These are phyloP conservation scores for Etheostoma spectabile DNA, from an alignment of 2,113 vertebrate genomes.

Conservation along the genomic window DNA sequence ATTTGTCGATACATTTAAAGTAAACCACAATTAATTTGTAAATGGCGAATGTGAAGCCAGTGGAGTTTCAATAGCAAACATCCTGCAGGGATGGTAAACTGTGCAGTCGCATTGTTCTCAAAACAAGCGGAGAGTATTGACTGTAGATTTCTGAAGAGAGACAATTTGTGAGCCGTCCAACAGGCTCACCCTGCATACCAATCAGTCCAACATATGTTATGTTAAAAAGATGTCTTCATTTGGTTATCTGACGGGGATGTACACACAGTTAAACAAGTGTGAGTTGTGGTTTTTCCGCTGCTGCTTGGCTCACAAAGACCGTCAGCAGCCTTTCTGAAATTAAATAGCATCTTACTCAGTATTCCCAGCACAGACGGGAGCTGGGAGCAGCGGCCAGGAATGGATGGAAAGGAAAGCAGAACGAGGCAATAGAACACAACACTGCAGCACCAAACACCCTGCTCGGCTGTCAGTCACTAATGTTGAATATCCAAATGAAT, in stretches of 20 bases:
- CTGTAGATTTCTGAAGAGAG: slow-evolving; percentile 72
- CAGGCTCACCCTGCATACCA: slow-evolving; percentile 73
- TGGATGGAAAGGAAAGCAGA: slow-evolving; percentile 79
- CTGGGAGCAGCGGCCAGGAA: slow-evolving; percentile 82
- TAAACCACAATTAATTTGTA: slow-evolving; percentile 18
- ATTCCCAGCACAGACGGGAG: slow-evolving; percentile 86
- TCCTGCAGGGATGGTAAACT: slow-evolving; percentile 60
- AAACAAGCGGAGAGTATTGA: slow-evolving; percentile 60
- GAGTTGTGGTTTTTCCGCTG: slow-evolving; percentile 50
- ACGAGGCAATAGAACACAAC: slow-evolving; percentile 71
- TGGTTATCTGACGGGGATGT: slow-evolving; percentile 47
- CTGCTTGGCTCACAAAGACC: slow-evolving; percentile 78
- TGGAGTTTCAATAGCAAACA: slow-evolving; percentile 47
- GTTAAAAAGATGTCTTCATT: slow-evolving; percentile 70
- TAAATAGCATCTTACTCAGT: slow-evolving; percentile 87
- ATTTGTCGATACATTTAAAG: neutral
- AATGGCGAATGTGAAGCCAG: slow-evolving; percentile 39
- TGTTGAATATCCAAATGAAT: slow-evolving; percentile 44
- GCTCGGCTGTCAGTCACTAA: slow-evolving; percentile 29
- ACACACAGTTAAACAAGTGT: slow-evolving; percentile 65
- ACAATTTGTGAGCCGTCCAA: slow-evolving; percentile 67
- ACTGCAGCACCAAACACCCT: slow-evolving; percentile 55
- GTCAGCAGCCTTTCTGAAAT: slow-evolving; percentile 84
- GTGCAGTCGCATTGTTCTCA: slow-evolving; percentile 62
- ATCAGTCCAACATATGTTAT: slow-evolving; percentile 70